Base-by-base conservation (phyloP, 1,140 invertebrate species). In the Oryzaephilus surinamensis region DNA sequence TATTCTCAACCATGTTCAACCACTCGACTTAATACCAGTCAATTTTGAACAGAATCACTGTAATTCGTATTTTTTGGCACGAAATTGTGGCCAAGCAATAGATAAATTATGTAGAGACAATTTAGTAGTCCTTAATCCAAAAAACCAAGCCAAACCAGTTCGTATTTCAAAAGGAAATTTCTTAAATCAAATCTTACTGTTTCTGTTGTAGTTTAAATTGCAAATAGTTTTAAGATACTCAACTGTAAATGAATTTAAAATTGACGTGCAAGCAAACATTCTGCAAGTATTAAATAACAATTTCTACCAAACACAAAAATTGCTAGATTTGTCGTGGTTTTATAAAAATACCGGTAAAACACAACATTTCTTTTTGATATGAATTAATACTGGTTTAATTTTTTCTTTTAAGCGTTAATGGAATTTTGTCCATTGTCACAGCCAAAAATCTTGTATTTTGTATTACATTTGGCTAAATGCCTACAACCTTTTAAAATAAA, bases 21-120 rank as follows among this genome's bases (percentile, higher is more conserved):
- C 71, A 5, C 49, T 60, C 3, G 67, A 72, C 35, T 49, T 73
- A 3, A 65, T 72, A 21, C 71, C 71, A 6, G 63, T 72, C 0
- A 57, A 48, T n/a, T 72, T 66, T 52, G 57, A 62, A 16, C 41
- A 51, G 6, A 47, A 50, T 3, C 60, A 60, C 1, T 48, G 56
- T 2, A 57, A 63, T 28, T 54, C 62, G 0, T 63, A 49, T 23
- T 72, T 73, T 40, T 41, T 72, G 16, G 63, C 63, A 3, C 56
- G 67, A 33, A 71, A 70, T 43, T 73, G 70, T 43, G 64, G 62
- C 3, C 40, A 57, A 2, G 69, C 69, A 0, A 46, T 73, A 3
- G 60, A 66, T 19, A 63, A 64, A 48, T 44, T 73, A 0, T 71
- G 68, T 33, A 56, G 54, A 11, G 49, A 57, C 10, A 67, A 64